Percentiles rank a stretch among this genome's conserved stretches.
Conservation (phyloP, 2,797 vertebrate genomes). For the Danio aesculapii region DNA sequence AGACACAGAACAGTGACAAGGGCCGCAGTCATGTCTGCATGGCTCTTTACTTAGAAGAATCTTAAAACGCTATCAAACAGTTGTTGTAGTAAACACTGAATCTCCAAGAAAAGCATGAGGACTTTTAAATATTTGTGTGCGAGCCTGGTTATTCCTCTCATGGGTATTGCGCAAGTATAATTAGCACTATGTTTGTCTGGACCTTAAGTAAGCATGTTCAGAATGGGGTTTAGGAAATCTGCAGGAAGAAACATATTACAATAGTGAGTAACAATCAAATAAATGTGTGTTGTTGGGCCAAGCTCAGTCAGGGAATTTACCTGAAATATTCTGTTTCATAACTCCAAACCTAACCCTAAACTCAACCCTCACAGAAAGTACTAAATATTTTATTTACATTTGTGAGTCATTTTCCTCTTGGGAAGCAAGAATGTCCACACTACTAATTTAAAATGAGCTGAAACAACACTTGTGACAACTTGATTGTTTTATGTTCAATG, state of each 20-base stretch:
- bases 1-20: background rate
- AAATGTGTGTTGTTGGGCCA: background rate
- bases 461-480: too few relatives aligned
- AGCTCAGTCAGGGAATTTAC: background rate
- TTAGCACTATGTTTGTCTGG: constrained; percentile 11
- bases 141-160: constrained; percentile 14
- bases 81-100: constrained; percentile 7
- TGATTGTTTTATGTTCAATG: too few relatives aligned
- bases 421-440: too few relatives aligned
- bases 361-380: too few relatives aligned
- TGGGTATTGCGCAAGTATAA: constrained; percentile 10
- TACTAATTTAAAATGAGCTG: too few relatives aligned
- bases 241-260: constrained; percentile 22
- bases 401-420: background rate
- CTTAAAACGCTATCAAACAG: background rate
- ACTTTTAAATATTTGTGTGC: constrained; percentile 33
- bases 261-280: constrained; percentile 14
- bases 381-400: background rate
- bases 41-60: background rate
- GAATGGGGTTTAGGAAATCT: background rate
- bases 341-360: too few relatives aligned
- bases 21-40: background rate
- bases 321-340: too few relatives aligned
- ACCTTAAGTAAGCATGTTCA: constrained; percentile 26
- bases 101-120: constrained; percentile 5